A percentile compares a stretch with the other conserved stretches of the same genome.
Evolutionary conservation across 2,797 vertebrate species (phyloP).

Genomic region (Anisognathus igniventris): DNA sequence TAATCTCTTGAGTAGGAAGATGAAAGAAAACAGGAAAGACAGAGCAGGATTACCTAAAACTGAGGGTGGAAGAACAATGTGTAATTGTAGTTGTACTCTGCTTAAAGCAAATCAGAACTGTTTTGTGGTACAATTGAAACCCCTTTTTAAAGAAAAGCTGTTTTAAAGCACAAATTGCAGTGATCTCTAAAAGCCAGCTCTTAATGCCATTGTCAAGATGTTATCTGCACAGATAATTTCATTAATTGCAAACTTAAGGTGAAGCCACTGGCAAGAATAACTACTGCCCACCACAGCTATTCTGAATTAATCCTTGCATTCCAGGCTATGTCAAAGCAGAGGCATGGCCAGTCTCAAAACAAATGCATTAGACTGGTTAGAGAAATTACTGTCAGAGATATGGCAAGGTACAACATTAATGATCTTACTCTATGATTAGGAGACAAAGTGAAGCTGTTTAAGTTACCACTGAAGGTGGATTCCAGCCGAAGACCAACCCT

Average conservation of each 20-base stretch:
- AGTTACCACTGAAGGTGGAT: neutral
- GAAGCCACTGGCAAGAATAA: neutral
- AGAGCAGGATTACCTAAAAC: neutral
- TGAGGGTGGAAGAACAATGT: neutral
- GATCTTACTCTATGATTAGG: neutral
- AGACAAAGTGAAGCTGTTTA: neutral
- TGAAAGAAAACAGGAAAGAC: neutral
- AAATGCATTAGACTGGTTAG: neutral
- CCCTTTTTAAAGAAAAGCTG: neutral
- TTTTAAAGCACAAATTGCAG: neutral
- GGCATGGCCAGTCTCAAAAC: neutral
- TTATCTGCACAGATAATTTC: neutral
- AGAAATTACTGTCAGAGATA: neutral
- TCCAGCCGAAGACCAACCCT: neutral
- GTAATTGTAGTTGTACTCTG: neutral
- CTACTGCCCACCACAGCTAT: neutral
- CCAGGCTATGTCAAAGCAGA: neutral
- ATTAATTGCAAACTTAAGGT: neutral
- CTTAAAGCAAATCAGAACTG: neutral
- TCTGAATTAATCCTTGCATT: neutral
- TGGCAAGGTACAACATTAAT: neutral
- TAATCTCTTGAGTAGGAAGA: constrained; percentile 21
- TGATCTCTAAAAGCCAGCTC: neutral
- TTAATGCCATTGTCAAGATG: neutral
- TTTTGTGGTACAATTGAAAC: neutral